Evolutionary conservation across 2,797 vertebrate species (phyloP), one percentile per base, ranked within the genome.

Genomic region (Girardinus metallicus): DNA sequence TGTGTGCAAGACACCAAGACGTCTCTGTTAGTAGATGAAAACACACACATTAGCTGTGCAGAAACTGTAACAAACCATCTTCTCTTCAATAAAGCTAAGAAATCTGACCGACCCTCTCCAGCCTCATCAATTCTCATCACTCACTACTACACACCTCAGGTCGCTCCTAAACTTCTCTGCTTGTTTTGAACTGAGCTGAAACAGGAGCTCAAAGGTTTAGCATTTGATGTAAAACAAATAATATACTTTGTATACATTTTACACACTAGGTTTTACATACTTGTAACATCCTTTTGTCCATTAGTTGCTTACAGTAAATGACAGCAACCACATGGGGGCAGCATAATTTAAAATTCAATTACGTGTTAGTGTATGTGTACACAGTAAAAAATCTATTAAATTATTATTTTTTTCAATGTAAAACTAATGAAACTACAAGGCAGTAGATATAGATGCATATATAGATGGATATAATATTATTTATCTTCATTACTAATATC

Each of bases 1-100:
- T 44, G 7, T 23, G 49, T 9, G 74, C 60, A 73, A 51, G 74
- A 74, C 85, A 53, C 80, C 0, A 55, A 76, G 82, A 75, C 60
- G 75, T 91, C 41, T 85, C 41, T 85, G 85, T 87, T 75, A 72
- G 80, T 92, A 93, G 89, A 88, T 88, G 76, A 87, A 71, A 71
- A 41, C n/a, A 9, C 84, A 3, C 88, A 72, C 87, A 64, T 51
- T 90, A 90, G 88, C 86, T 86, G 77, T 83, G 72, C 89, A 81
- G 78, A 89, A 90, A 85, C 83, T 91, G 89, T 94, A 91, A 85
- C 8, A 7, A 79, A 89, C 85, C 83, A 41, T 78, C 76, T 88
- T 83, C 64, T 85, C 88, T 86, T 83, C 87, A 94, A 92, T 95
- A 93, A 94, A 94, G 90, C 80, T n/a, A 68, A 15, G 1, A 71